Evolutionary conservation across 2,113 vertebrate species (phyloP), one percentile per base, ranked within the genome.

Genomic region (Actinemys pallida): DNA sequence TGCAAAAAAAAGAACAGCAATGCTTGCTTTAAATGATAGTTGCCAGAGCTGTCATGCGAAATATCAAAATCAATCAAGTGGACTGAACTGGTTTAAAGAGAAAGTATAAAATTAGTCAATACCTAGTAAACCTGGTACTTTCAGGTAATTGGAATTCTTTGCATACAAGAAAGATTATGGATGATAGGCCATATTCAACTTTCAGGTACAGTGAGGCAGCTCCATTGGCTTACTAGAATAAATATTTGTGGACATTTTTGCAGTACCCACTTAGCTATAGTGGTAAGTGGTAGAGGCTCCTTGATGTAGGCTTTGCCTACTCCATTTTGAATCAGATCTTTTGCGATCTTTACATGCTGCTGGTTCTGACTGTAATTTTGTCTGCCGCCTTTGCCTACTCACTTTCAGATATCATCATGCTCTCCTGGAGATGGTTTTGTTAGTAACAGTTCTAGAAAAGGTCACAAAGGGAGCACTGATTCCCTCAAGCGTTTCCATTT

Each of bases 91-190:
- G 92, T 91, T 95, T 94, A 96, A 96, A 83, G 62, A 86, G 89
- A 96, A 95, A 94, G 31, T 95, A 93, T 78, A 52, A 94, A 35
- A 53, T 81, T n/a, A 81, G 59, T 97, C 76, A 82, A 27, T 76
- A 96, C 86, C 76, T 90, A 83, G 93, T 95, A 31, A 62, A 85
- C 56, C 89, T 96, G 78, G 69, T 95, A 72, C 94, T 96, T 97
- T 95, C 83, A 96, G 92, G 86, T 85, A 95, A 91, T 81, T 94
- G 62, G 72, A 94, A 96, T 95, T 90, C 85, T 93, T 86, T 95
- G 93, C 83, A 88, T 91, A 22, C 22, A 83, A 75, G 78, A 75
- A 91, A 57, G 93, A 95, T 92, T 89, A 92, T 9, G 24, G 49
- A 81, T 94, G 81, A 95, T 53, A 84, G 14, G 90, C 62, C 75